These are phyloP conservation scores for Melinaea menophilus DNA, from an alignment of 2,888 invertebrate genomes.

Conservation along the genomic window DNA sequence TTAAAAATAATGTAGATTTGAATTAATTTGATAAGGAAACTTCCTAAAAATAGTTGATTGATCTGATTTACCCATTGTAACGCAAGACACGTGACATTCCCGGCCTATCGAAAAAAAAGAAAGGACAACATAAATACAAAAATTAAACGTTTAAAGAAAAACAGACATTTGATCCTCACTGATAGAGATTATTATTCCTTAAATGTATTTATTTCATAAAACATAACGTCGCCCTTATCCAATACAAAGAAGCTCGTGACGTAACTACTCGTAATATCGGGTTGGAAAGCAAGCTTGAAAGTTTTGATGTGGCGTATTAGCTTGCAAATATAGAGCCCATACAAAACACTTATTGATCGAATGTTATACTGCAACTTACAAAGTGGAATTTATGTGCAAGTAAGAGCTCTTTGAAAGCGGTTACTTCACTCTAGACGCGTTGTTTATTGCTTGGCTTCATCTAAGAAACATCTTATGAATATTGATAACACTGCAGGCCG, in stretches of 20 bases:
- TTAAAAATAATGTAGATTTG: too few relatives aligned
- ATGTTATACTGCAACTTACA: conserved; percentile 72
- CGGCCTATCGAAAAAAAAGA: conserved; percentile 45
- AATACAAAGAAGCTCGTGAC: conserved; percentile 41
- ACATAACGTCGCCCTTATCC: not conserved
- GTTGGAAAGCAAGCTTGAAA: conserved; percentile 57
- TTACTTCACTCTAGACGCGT: conserved; percentile 56
- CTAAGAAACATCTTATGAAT: conserved; percentile 68
- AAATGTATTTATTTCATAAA: not conserved
- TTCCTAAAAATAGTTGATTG: conserved; percentile 36
- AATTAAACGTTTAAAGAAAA: conserved; percentile 16
- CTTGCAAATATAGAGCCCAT: conserved; percentile 76
- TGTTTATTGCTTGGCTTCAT: conserved; percentile 72
- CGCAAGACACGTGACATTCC: conserved; percentile 53
- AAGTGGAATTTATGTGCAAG: conserved; percentile 75
- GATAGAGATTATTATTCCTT: conserved; percentile 3
- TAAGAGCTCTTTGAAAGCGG: conserved; percentile 62
- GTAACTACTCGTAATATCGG: conserved; percentile 55
- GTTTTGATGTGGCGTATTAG: conserved; percentile 72
- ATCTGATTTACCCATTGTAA: conserved; percentile 55
- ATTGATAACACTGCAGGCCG: conserved; percentile 64
- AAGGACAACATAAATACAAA: conserved; percentile 29
- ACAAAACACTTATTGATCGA: conserved; percentile 76
- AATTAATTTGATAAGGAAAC: too few relatives aligned
- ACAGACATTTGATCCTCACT: conserved; percentile 7